Conservation (phyloP, 1,140 invertebrate species). For the Macrotrachela quadricornifera region DNA sequence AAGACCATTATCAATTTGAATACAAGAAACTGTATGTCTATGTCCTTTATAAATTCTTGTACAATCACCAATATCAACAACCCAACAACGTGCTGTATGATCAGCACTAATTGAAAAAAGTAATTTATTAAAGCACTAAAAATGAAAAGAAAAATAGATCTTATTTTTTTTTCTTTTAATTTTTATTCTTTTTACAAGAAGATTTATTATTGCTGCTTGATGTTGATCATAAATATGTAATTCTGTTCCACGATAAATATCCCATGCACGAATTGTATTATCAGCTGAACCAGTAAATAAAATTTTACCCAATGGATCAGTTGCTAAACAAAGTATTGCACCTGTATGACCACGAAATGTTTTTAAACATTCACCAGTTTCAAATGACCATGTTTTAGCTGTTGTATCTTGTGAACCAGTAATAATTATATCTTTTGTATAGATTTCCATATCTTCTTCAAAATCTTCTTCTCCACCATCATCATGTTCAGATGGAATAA, state of each 20-base stretch:
- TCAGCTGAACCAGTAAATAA: conserved; percentile 35
- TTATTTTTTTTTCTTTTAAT: no score
- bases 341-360: conserved; percentile 32
- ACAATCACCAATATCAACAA: conserved; percentile 37
- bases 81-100: conserved; percentile 35
- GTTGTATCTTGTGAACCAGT: conserved; percentile 35
- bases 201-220: conserved; percentile 32
- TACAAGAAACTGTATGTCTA: conserved; percentile 31
- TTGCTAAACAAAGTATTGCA: conserved; percentile 33
- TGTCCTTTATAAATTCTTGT: conserved; percentile 34
- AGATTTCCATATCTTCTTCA: conserved; percentile 20
- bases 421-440: conserved; percentile 28
- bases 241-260: conserved; percentile 27
- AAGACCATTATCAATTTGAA: conserved; percentile 33
- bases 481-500: conserved; percentile 29
- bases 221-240: conserved; percentile 33
- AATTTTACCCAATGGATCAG: conserved; percentile 23
- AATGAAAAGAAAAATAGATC: conserved; percentile 7
- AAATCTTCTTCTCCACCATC: conserved; percentile 17
- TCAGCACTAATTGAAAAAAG: conserved; percentile 36
- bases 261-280: conserved; percentile 32
- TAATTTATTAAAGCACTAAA: conserved; percentile 32
- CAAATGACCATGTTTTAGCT: conserved; percentile 33
- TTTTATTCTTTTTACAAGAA: conserved; percentile 24
- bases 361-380: conserved; percentile 29